Base-by-base conservation (phyloP, 1,140 invertebrate genomes). In the Lepidurus couesii region DNA sequence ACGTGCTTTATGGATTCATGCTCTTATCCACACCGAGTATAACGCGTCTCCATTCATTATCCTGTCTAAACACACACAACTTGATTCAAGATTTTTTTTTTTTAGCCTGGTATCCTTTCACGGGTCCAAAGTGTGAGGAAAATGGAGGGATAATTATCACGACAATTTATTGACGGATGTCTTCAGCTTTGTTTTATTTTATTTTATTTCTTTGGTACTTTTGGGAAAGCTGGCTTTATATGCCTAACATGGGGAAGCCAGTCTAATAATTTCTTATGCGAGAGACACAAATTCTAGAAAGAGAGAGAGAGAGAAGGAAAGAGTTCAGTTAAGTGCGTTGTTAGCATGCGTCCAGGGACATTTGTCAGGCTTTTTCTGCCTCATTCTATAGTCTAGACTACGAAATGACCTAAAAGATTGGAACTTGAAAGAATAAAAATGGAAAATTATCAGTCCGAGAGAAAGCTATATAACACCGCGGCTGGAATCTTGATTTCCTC, bases 11-110 rank as follows among this genome's bases (percentile, higher is more conserved):
- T 65, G 53, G 21, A 13, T 65, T 65, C 4, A 21, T n/a, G 53
- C 34, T 65, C 53, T 65, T 65, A 65, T 65, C 53, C 53, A 34
- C 53, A 65, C 53, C 16, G 16, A 65, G 53, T 65, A 21, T 34
- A 34, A 34, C 53, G 21, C 53, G 13, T 65, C 53, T 65, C 53
- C 53, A 65, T 65, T 65, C 53, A 65, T 65, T 65, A 65, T 65
- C 53, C 16, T 65, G 53, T 65, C 53, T 16, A n/a, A 21, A 65
- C 34, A 65, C 3, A 65, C 53, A 65, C 53, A 65, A 65, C 53
- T 65, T 65, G 53, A 65, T 65, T 13, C 16, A 65, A 65, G 53
- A 16, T 13, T 2, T n/a, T 21, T 65, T 7, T 65, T 65, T 13
- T 7, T 65, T 13, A 4, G 7, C 53, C 53, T 21, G 0, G 16